These are phyloP conservation scores for Aurelia sp. DNA, from an alignment of 30 jellyfish, hydroid and myxozoan species.

Conservation along the genomic window DNA sequence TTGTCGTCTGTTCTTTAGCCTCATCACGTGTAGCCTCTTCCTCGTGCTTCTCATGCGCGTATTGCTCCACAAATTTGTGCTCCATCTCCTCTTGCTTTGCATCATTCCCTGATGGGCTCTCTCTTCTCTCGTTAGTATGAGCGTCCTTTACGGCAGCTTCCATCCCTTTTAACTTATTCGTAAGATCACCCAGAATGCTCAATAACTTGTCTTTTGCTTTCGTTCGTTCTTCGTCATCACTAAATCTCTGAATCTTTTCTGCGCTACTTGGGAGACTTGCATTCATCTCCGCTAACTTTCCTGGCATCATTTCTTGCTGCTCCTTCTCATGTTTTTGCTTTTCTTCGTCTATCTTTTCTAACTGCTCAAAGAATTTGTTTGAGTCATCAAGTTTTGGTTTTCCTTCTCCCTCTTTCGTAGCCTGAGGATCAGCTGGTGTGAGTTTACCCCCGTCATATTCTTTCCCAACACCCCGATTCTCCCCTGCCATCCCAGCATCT, in stretches of 20 bases:
- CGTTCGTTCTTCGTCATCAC: slow-evolving; percentile 64
- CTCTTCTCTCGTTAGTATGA: slow-evolving; percentile 55
- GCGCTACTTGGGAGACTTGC: slow-evolving; percentile 2
- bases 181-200: slow-evolving; percentile 81
- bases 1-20: slow-evolving; percentile 13
- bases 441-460: slow-evolving; percentile 60
- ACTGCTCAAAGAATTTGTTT: slow-evolving; percentile 66
- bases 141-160: slow-evolving; percentile 86
- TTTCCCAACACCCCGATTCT: slow-evolving; percentile 57
- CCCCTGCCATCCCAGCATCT: slow-evolving; percentile 24
- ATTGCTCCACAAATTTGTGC: slow-evolving; percentile 4
- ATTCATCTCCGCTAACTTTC: slow-evolving; percentile 25
- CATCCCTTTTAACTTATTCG: slow-evolving; percentile 91
- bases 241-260: slow-evolving; percentile 8
- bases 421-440: slow-evolving; percentile 46
- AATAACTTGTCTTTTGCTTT: slow-evolving; percentile 89
- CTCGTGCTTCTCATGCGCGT: neutral
- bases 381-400: slow-evolving; percentile 43
- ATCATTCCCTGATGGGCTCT: slow-evolving; percentile 19
- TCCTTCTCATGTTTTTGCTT: slow-evolving; percentile 57
- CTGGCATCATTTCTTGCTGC: slow-evolving; percentile 22
- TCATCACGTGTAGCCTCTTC: slow-evolving; percentile 4
- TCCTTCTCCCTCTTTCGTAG: neutral
- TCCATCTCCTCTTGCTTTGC: neutral
- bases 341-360: slow-evolving; percentile 72